Base-by-base conservation (phyloP, 2,888 invertebrate genomes). In the Tubiluchus corallicola region DNA sequence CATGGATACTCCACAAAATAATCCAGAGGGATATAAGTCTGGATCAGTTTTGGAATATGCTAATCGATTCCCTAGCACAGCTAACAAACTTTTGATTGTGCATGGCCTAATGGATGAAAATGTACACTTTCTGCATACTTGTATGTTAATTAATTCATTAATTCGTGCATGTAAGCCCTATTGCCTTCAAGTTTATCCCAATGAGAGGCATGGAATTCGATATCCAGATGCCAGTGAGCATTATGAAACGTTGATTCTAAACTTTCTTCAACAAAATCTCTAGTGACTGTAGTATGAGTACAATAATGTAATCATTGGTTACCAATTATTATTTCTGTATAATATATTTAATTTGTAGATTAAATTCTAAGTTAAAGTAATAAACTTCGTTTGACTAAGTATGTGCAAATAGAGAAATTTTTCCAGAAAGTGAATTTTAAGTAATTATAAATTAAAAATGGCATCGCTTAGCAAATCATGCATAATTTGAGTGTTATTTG, bases 81-180 rank as follows among this genome's bases (percentile, higher is more conserved):
- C 66, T 46, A 68, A 66, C 57, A 75, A 94, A 21, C 67, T 98
- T 51, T 69, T 98, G 16, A 83, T 99, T 37, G 84, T 96, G 53
- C 98, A 99, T 64, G 98, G 98, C 2, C 68, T 96, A 49, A 88
- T 90, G 45, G 98, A 98, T 63, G 98, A 98, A 66, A 99, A 98
- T 63, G 98, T 98, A 1, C 98, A 99, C 65, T 96, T 98, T 66
- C 79, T 80, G 54, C 98, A 98, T 66, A 90, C 92, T 13, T 84
- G 83, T 55, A 79, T 82, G 53, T 69, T 99, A 48, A 78, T 98
- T 18, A 81, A 83, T 50, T 80, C 82, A 46, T 72, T 98, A 48
- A 78, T 94, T 45, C 77, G 82, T 53, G 79, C 81, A n/a, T 90
- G 92, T 49, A 98, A 98, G 66, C 96, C 96, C 1, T 92, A 96